Percentiles rank a stretch among this genome's conserved stretches.
phyloP scores from a whole-genome alignment of 2,888 invertebrate genomes.

The Sicus ferrugineus region DNA sequence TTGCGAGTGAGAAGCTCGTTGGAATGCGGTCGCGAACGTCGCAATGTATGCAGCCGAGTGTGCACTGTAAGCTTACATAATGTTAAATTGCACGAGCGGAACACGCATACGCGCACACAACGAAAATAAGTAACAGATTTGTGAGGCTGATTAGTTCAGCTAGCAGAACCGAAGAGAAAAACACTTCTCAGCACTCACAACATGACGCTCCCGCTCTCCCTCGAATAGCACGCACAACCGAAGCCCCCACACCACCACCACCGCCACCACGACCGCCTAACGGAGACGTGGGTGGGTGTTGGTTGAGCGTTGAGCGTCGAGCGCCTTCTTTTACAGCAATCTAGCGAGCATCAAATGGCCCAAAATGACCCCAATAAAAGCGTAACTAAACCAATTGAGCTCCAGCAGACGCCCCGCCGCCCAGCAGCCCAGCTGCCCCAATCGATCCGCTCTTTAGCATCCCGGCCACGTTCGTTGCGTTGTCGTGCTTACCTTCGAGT shows the following conservation, averaged over 20 bases:
- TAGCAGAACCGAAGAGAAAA: not conserved
- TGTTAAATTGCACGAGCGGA: too few species aligned
- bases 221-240: not conserved
- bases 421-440: not conserved
- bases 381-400: constrained; percentile 32
- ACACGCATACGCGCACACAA: not conserved
- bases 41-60: too few species aligned
- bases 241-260: not conserved
- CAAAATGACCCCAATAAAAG: constrained; percentile 28
- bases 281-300: too few species aligned
- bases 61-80: too few species aligned
- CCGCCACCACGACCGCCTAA: not conserved
- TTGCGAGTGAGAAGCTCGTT: constrained; percentile 24
- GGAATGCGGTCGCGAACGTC: constrained; percentile 13
- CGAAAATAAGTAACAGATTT: not conserved
- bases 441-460: constrained; percentile 1
- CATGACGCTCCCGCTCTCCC: not conserved
- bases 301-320: too few species aligned
- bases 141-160: not conserved
- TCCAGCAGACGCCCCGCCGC: not conserved
- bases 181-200: not conserved
- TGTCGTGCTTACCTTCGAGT: not conserved
- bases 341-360: constrained; percentile 18
- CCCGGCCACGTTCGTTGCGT: not conserved
- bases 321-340: not conserved